phyloP scores from a whole-genome alignment of 1,140 invertebrate genomes.

The Nymphalis io region DNA sequence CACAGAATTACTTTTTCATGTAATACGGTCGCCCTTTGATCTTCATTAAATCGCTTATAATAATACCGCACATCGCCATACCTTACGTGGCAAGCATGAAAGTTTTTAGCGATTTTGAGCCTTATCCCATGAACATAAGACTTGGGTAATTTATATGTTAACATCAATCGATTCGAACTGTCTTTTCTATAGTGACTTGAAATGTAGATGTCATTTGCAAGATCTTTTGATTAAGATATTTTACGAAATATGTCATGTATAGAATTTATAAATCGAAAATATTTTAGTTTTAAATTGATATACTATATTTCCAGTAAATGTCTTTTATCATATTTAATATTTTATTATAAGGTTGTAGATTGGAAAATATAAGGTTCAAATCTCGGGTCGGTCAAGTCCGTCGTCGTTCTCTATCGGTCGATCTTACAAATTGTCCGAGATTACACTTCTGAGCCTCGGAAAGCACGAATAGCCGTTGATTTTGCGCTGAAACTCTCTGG shows the following conservation, averaged over 20 bases:
- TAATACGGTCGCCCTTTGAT: no score
- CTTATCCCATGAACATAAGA: constrained; percentile 13
- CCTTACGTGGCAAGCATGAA: constrained; percentile 16
- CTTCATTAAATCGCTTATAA: background rate
- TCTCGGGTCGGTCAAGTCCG: no score
- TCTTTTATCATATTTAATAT: background rate
- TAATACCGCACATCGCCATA: background rate
- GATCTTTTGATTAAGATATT: constrained; percentile 33
- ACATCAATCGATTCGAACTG: constrained; percentile 24
- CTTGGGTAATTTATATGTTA: background rate
- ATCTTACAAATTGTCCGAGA: no score
- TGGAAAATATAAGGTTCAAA: no score
- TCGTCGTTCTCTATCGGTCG: no score
- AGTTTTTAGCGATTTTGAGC: constrained; percentile 15
- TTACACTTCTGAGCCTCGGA: no score
- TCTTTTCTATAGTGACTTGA: constrained; percentile 27
- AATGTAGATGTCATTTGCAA: constrained; percentile 33
- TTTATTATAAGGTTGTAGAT: no score
- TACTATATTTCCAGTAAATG: background rate
- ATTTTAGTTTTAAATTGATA: no score
- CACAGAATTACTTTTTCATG: no score
- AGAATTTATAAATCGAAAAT: background rate
- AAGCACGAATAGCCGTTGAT: no score
- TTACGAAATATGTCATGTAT: constrained; percentile 9
- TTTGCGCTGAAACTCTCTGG: no score